A percentile compares a stretch with the other conserved stretches of the same genome.
Evolutionary conservation across 2,113 vertebrate genomes (phyloP).

Genomic region (Gavialis gangeticus): DNA sequence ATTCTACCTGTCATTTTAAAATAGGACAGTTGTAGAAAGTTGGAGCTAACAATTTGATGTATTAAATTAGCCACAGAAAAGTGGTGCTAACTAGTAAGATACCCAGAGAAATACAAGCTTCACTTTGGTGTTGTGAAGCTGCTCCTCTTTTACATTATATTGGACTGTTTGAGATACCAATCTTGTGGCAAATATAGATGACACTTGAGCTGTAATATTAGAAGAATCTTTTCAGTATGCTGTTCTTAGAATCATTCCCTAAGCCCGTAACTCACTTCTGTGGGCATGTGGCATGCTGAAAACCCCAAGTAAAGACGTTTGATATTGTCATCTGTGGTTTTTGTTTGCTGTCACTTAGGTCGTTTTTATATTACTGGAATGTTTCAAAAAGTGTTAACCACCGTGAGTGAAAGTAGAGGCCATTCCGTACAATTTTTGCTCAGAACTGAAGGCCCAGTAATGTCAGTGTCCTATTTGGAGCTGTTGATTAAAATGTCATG

Average conservation of each 20-base stretch:
- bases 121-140: not conserved
- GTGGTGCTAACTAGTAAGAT: not conserved
- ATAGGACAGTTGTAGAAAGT: not conserved
- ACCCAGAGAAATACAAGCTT: not conserved
- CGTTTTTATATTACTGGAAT: not conserved
- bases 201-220: not conserved
- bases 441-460: not conserved
- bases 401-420: not conserved
- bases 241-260: not conserved
- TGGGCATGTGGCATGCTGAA: rapidly evolving
- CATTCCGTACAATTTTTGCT: not conserved
- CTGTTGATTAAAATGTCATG: not conserved
- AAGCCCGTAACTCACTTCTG: not conserved
- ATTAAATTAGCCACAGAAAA: not conserved
- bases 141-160: not conserved
- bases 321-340: not conserved
- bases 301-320: not conserved
- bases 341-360: not conserved
- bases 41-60: not conserved
- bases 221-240: not conserved
- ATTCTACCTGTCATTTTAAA: not conserved
- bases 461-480: not conserved
- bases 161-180: not conserved
- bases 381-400: not conserved
- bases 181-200: rapidly evolving